Conservation (phyloP, 2,888 invertebrate genomes). For the Philereme transversata region DNA sequence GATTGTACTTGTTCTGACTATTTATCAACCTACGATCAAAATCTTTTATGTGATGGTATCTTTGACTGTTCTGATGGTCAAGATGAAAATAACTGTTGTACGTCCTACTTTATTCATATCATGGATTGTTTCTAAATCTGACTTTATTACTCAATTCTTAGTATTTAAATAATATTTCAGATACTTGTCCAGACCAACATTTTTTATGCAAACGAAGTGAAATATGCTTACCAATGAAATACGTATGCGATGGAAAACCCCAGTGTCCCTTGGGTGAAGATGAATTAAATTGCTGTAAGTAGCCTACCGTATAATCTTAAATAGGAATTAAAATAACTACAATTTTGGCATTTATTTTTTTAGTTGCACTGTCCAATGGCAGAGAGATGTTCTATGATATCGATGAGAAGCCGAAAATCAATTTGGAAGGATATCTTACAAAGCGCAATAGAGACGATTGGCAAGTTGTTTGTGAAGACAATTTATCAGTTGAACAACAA, state of each 20-base stretch:
- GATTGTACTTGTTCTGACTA: conserved; percentile 89
- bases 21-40: conserved; percentile 76
- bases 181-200: conserved; percentile 81
- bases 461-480: conserved; percentile 86
- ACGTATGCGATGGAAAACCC: conserved; percentile 86
- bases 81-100: conserved; percentile 90
- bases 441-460: conserved; percentile 85
- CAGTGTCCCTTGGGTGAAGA: conserved; percentile 90
- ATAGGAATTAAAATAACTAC: neutral
- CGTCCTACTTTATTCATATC: conserved; percentile 45
- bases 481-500: conserved; percentile 66
- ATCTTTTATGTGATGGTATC: conserved; percentile 89
- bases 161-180: conserved; percentile 61
- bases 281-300: conserved; percentile 91
- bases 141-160: too few species aligned
- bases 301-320: neutral
- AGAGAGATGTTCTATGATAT: conserved; percentile 83
- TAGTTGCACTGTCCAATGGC: conserved; percentile 88
- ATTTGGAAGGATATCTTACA: conserved; percentile 85
- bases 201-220: conserved; percentile 87
- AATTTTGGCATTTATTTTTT: conserved; percentile 41
- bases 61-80: conserved; percentile 89
- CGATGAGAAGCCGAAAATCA: conserved; percentile 85
- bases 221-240: conserved; percentile 84
- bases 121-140: too few species aligned